phyloP scores from a whole-genome alignment of 2,113 vertebrate species.

The Halcyon senegalensis region DNA sequence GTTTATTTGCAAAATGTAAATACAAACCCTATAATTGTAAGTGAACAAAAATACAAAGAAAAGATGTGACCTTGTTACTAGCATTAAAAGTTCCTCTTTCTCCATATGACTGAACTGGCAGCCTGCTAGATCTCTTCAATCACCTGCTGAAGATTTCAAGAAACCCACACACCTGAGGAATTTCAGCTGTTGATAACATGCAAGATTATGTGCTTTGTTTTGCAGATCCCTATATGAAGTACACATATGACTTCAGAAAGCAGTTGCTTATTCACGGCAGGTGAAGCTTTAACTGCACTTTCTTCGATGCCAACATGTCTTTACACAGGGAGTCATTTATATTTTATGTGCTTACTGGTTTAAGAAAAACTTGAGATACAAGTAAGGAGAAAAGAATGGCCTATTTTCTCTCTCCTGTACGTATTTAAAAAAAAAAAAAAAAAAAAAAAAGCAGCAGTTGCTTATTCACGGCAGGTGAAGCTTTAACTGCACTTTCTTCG shows the following conservation, averaged over 20 bases:
- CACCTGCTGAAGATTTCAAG: background rate
- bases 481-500: background rate
- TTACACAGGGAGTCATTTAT: background rate
- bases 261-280: background rate
- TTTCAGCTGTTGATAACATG: background rate
- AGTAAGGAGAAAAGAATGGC: fast-evolving
- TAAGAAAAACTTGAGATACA: background rate
- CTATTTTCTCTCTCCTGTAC: background rate
- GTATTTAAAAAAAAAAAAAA: background rate
- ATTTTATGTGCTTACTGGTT: background rate
- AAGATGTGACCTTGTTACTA: background rate
- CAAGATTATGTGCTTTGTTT: background rate
- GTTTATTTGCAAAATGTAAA: background rate
- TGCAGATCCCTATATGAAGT: background rate
- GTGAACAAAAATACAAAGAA: background rate
- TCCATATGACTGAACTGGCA: background rate
- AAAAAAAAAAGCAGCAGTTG: too few relatives aligned
- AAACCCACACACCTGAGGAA: background rate
- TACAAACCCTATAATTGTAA: background rate
- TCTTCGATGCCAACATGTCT: background rate
- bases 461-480: background rate
- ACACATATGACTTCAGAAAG: background rate
- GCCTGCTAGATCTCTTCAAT: background rate
- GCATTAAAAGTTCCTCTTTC: background rate
- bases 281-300: background rate